A percentile compares a stretch with the other conserved stretches of the same genome.
Evolutionary conservation across 2,888 invertebrate species (phyloP).

Genomic region (Drosophila basisetae): DNA sequence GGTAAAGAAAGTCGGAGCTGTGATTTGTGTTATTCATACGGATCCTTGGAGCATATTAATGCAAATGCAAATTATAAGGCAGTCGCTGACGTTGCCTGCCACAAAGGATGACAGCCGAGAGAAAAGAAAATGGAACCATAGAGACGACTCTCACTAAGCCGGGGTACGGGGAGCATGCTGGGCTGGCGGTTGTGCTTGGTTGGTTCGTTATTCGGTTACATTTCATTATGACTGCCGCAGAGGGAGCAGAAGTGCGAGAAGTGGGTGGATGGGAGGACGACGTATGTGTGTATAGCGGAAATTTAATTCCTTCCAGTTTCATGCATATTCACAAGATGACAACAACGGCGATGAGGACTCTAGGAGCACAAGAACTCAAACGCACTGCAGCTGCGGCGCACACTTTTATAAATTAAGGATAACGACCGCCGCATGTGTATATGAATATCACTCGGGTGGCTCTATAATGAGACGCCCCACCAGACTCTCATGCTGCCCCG

Average conservation of each 20-base stretch:
- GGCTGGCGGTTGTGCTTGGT: slow-evolving; percentile 63
- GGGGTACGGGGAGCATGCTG: background rate
- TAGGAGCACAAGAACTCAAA: slow-evolving; percentile 26
- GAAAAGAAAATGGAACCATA: slow-evolving; percentile 41
- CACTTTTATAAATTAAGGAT: slow-evolving; percentile 81
- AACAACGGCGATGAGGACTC: slow-evolving; percentile 30
- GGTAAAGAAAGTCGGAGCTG: slow-evolving; percentile 8
- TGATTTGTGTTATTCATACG: slow-evolving; percentile 40
- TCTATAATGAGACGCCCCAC: slow-evolving; percentile 66
- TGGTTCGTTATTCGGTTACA: slow-evolving; percentile 83
- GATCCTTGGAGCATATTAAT: slow-evolving; percentile 71
- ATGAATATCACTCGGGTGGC: slow-evolving; percentile 52
- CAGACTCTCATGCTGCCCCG: background rate
- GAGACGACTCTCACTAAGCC: slow-evolving; percentile 16
- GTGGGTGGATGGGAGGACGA: background rate
- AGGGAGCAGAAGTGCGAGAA: background rate
- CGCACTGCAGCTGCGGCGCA: slow-evolving; percentile 39
- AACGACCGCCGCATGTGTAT: slow-evolving; percentile 67
- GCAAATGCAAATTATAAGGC: slow-evolving; percentile 72
- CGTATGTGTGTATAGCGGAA: slow-evolving; percentile 42
- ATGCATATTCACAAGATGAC: slow-evolving; percentile 78
- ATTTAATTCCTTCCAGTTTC: slow-evolving; percentile 77
- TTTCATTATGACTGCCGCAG: slow-evolving; percentile 66
- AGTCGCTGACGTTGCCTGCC: slow-evolving; percentile 26
- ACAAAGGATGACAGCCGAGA: slow-evolving; percentile 35